Evolutionary conservation across 2,113 vertebrate species (phyloP).

Genomic region (Rhabdornis inornatus): DNA sequence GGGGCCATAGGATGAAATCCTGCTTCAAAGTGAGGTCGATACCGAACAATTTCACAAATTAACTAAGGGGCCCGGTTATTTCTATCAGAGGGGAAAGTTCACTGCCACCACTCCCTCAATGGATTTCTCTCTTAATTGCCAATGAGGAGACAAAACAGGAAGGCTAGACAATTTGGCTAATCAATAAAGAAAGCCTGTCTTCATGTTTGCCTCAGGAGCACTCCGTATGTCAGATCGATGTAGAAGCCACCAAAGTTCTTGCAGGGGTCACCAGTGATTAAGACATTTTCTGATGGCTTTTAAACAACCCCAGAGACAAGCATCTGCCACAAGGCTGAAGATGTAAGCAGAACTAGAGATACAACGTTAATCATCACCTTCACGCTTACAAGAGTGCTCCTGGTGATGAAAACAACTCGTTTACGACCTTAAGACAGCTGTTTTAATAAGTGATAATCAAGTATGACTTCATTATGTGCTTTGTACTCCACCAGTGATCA

Average conservation of each 20-base stretch:
- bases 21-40: slow-evolving; percentile 40
- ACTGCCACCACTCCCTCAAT: slow-evolving; percentile 9
- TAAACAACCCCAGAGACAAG: neutral
- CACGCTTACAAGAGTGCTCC: neutral
- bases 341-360: neutral
- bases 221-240: slow-evolving; percentile 27
- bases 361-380: neutral
- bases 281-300: slow-evolving; percentile 32
- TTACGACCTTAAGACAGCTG: slow-evolving; percentile 14
- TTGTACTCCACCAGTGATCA: neutral
- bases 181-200: slow-evolving; percentile 34
- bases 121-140: slow-evolving; percentile 48
- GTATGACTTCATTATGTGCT: neutral
- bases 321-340: neutral
- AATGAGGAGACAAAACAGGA: slow-evolving; percentile 30
- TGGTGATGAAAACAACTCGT: slow-evolving; percentile 6
- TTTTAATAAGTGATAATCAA: slow-evolving; percentile 18
- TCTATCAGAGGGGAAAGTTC: slow-evolving; percentile 57
- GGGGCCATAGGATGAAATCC: slow-evolving; percentile 18
- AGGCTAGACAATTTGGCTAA: slow-evolving; percentile 19
- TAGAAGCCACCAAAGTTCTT: slow-evolving; percentile 21
- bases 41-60: slow-evolving; percentile 69
- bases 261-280: slow-evolving; percentile 12
- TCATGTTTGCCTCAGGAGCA: slow-evolving; percentile 26
- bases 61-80: slow-evolving; percentile 61